These are phyloP conservation scores for Agraylea sexmaculata DNA, from an alignment of 1,140 invertebrate species.

Conservation along the genomic window DNA sequence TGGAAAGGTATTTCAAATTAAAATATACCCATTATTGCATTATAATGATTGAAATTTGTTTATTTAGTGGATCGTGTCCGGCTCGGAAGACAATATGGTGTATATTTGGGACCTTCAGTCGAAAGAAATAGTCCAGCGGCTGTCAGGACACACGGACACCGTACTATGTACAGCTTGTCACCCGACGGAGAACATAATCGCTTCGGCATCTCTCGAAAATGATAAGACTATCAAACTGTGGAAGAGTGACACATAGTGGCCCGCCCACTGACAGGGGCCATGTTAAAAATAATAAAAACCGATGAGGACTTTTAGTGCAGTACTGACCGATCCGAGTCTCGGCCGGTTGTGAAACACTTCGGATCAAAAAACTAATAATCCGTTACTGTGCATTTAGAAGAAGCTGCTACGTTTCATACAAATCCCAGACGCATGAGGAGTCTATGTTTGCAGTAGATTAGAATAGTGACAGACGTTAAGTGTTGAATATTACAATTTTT, in stretches of 20 bases:
- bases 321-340: background rate
- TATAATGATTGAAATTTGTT: background rate
- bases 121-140: conserved; percentile 96
- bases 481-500: too few relatives aligned
- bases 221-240: conserved; percentile 98
- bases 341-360: background rate
- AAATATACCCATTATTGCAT: background rate
- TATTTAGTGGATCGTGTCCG: conserved; percentile 90
- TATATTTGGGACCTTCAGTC: conserved; percentile 99
- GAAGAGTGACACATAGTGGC: conserved; percentile 86
- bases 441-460: too few relatives aligned
- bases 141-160: conserved; percentile 93
- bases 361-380: too few relatives aligned
- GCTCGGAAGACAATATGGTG: conserved; percentile 96
- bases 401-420: too few relatives aligned
- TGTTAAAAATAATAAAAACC: too few relatives aligned
- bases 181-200: conserved; percentile 97
- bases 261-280: too few relatives aligned
- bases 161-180: conserved; percentile 97
- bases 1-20: conserved; percentile 65
- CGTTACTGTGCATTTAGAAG: too few relatives aligned
- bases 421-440: too few relatives aligned
- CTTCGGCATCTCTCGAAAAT: conserved; percentile 93
- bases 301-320: too few relatives aligned
- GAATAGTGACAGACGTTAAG: too few relatives aligned